Conservation (phyloP, 2,888 invertebrate genomes). For the Taphrorychus bicolor region DNA sequence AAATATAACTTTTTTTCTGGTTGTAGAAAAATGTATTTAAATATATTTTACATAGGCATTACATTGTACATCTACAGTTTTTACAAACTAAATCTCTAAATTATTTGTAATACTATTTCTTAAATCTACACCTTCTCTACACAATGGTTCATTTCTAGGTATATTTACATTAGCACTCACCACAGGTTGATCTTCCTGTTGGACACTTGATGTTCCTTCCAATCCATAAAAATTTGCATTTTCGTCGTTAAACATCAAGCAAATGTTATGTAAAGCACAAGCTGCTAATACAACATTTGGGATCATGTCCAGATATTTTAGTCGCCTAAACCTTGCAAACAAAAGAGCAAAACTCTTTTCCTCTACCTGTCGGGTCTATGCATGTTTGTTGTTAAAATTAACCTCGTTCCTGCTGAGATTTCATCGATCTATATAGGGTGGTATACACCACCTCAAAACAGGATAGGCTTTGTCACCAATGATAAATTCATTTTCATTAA, state of each 20-base stretch:
- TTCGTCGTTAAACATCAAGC: neutral
- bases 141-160: neutral
- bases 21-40: no score
- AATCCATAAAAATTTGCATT: neutral
- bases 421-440: conserved; percentile 39
- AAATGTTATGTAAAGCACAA: conserved; percentile 11
- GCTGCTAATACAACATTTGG: conserved; percentile 4
- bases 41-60: no score
- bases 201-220: no score
- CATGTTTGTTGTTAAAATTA: conserved; percentile 24
- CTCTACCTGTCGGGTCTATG: conserved; percentile 14
- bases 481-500: conserved; percentile 36
- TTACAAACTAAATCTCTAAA: no score
- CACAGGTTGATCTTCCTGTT: neutral
- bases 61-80: no score
- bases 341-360: conserved; percentile 17
- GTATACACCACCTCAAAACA: conserved; percentile 44
- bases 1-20: no score
- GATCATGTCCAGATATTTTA: conserved; percentile 19
- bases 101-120: neutral
- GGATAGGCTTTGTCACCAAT: conserved; percentile 48
- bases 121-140: neutral
- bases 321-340: conserved; percentile 14
- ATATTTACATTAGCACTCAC: neutral
- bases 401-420: conserved; percentile 12